Evolutionary conservation across 2,113 vertebrate species (phyloP).

Genomic region (Lonchura striata): DNA sequence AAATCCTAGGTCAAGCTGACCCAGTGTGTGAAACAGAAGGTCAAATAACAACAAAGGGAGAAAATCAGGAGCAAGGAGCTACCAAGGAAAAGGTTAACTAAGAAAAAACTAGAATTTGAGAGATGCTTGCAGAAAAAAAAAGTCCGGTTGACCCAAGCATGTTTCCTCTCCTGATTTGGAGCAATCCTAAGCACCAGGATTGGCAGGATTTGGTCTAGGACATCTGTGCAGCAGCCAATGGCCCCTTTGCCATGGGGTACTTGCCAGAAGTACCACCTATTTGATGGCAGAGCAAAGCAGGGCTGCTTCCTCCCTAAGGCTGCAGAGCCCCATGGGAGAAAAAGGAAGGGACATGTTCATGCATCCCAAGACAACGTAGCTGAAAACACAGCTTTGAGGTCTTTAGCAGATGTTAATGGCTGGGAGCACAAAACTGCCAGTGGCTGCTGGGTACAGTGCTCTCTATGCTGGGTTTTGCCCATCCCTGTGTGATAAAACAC

Average conservation of each 20-base stretch:
- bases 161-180: neutral
- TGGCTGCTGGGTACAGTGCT: neutral
- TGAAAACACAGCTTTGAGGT: neutral
- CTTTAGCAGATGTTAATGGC: neutral
- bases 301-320: neutral
- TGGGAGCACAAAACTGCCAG: neutral
- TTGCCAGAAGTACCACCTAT: neutral
- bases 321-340: neutral
- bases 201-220: neutral
- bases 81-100: neutral
- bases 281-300: neutral
- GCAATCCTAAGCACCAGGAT: neutral
- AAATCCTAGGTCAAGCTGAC: neutral
- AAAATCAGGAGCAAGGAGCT: neutral
- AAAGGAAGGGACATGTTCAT: neutral
- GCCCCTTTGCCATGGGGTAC: neutral
- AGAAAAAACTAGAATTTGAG: neutral
- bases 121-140: neutral
- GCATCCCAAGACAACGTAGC: neutral
- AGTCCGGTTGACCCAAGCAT: neutral
- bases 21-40: neutral
- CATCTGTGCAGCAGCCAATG: neutral
- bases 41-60: neutral
- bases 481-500: neutral
- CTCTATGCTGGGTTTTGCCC: neutral